Percentiles rank a stretch among this genome's conserved stretches.
phyloP scores from a whole-genome alignment of 2,888 invertebrate genomes.

The Epistrophella euchroma region DNA sequence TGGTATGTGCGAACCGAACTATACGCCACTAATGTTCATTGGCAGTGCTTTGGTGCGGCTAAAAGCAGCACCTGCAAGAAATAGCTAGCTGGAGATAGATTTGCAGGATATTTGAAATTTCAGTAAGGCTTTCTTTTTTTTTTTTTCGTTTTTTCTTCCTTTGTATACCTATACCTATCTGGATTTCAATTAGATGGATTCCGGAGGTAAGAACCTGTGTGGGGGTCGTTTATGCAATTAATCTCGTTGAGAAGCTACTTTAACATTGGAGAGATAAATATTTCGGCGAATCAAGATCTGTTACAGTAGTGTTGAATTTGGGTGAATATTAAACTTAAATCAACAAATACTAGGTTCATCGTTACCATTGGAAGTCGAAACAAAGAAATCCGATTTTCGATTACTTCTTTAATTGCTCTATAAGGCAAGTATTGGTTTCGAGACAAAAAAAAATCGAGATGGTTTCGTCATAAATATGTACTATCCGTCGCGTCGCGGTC shows the following conservation, averaged over 20 bases:
- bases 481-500: too few relatives aligned
- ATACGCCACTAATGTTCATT: constrained; percentile 56
- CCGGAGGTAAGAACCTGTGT: constrained; percentile 46
- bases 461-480: too few relatives aligned
- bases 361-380: not conserved
- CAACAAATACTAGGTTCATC: not conserved
- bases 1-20: constrained; percentile 36
- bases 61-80: constrained; percentile 39
- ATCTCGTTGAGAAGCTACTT: constrained; percentile 31
- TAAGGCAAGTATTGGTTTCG: too few relatives aligned
- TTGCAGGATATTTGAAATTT: constrained; percentile 73
- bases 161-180: constrained; percentile 36
- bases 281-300: not conserved
- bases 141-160: not conserved
- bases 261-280: not conserved
- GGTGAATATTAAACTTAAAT: not conserved
- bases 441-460: too few relatives aligned
- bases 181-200: constrained; percentile 69
- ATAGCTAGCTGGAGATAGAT: constrained; percentile 18
- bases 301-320: not conserved
- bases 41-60: constrained; percentile 43
- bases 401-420: too few relatives aligned
- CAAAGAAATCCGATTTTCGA: too few relatives aligned
- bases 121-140: constrained; percentile 41
- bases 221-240: constrained; percentile 52